Evolutionary conservation across 2,797 vertebrate species (phyloP).

Genomic region (Cichlasoma orientale): DNA sequence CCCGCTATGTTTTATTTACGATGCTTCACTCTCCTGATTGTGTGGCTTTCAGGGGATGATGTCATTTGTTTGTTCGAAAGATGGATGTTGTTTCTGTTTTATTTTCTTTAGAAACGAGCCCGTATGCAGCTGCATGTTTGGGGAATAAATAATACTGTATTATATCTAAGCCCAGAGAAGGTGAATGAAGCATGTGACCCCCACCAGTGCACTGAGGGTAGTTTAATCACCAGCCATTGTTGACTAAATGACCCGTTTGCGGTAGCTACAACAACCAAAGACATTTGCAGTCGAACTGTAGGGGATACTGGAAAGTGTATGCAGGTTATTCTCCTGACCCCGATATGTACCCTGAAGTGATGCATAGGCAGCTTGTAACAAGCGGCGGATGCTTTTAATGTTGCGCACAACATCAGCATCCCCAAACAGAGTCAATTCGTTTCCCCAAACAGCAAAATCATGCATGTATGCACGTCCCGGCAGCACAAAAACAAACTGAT

Average conservation of each 20-base stretch:
- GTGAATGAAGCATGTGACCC: conserved; percentile 72
- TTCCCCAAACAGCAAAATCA: conserved; percentile 8
- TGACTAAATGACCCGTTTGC: conserved; percentile 71
- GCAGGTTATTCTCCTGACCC: conserved; percentile 54
- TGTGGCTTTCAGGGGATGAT: conserved; percentile 71
- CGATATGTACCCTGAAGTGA: conserved; percentile 45
- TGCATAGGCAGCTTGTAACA: conserved; percentile 35
- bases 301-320: not conserved
- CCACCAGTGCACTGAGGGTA: conserved; percentile 46
- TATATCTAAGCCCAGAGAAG: conserved; percentile 45
- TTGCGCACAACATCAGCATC: conserved; percentile 57
- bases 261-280: conserved; percentile 13
- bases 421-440: not conserved
- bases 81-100: conserved; percentile 32
- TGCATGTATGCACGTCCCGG: conserved; percentile 7
- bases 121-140: not conserved
- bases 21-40: conserved; percentile 59
- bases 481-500: conserved; percentile 24
- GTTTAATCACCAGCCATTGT: conserved; percentile 68
- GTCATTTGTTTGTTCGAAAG: conserved; percentile 77
- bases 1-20: conserved; percentile 78
- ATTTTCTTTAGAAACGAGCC: conserved; percentile 11
- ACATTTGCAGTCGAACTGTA: conserved; percentile 19
- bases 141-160: conserved; percentile 29
- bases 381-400: conserved; percentile 14